Conservation (phyloP, 2,113 vertebrate species). For the Noctilio leporinus region DNA sequence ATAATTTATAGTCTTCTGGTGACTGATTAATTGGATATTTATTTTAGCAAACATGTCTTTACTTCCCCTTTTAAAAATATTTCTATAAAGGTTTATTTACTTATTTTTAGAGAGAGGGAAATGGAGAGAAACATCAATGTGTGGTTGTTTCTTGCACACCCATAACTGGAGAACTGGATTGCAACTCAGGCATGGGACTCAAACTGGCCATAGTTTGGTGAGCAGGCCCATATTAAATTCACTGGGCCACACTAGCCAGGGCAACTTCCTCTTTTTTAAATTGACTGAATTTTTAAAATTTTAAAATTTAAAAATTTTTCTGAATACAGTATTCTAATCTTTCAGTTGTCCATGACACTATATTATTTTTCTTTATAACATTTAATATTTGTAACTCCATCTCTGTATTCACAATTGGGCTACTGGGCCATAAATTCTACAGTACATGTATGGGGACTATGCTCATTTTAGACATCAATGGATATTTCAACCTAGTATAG, state of each 20-base stretch:
- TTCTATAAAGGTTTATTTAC: too few species aligned
- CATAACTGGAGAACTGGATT: too few species aligned
- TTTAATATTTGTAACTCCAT: not conserved
- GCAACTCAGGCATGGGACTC: too few species aligned
- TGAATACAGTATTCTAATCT: not conserved
- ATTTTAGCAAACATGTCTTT: not conserved
- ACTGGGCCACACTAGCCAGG: too few species aligned
- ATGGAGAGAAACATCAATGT: too few species aligned
- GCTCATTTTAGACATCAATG: not conserved
- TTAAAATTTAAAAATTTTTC: not conserved
- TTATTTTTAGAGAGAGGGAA: too few species aligned
- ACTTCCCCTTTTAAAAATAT: not conserved
- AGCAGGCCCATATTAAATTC: too few species aligned
- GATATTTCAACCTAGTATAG: not conserved
- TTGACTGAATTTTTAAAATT: too few species aligned
- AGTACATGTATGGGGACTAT: not conserved
- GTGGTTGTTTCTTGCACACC: too few species aligned
- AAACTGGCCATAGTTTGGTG: too few species aligned
- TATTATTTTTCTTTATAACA: not conserved
- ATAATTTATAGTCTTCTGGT: not conserved
- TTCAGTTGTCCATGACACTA: not conserved
- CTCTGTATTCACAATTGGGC: not conserved
- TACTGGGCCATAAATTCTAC: not conserved
- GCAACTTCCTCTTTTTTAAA: too few species aligned
- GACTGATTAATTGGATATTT: not conserved